Base-by-base conservation (phyloP, 1,140 invertebrate species). In the Lutraria rhynchaena region DNA sequence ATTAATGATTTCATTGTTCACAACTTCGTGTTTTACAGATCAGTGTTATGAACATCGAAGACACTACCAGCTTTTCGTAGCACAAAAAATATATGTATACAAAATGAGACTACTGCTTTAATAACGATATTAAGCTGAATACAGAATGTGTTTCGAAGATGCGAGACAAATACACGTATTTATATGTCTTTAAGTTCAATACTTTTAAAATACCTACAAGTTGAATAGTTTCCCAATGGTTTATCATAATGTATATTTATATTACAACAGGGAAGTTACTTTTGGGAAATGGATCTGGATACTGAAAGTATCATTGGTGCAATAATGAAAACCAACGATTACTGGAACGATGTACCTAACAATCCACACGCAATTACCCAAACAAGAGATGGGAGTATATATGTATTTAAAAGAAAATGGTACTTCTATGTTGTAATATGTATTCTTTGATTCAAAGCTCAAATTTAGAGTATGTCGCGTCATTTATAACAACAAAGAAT, bases 191-290 rank as follows among this genome's bases (percentile, higher is more conserved):
- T 9, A 55, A 9, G 19, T 5, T 55, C 7, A 55, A 27, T 55
- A 55, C 17, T 5, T 9, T 27, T 55, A 22, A 5, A 22, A 9
- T 9, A 22, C n/a, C 5, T 55, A 55, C 5, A 7, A 22, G 5
- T 22, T 27, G 51, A 27, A 41, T 15, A 41, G 5, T 41, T 7
- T 41, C 15, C 5, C 15, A 15, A 5, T 5, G 37, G 5, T 41
- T 41, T 41, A 15, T 29, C 7, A 9, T 60, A 60, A 19, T 3
- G 11, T 35, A 5, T 60, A 17, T 60, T 19, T 24, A 3, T n/a
- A 9, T 57, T 71, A 15, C n/a, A n/a, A n/a, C 19, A 73, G 70
- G 70, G 70, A n/a, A 57, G 58, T 33, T 58, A 73, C 41, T 73
- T 73, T 49, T 73, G 70, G 70, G 51, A 73, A 53, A 4, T 73